These are phyloP conservation scores for Oplegnathus fasciatus DNA, from an alignment of 2,113 vertebrate genomes.

Conservation along the genomic window DNA sequence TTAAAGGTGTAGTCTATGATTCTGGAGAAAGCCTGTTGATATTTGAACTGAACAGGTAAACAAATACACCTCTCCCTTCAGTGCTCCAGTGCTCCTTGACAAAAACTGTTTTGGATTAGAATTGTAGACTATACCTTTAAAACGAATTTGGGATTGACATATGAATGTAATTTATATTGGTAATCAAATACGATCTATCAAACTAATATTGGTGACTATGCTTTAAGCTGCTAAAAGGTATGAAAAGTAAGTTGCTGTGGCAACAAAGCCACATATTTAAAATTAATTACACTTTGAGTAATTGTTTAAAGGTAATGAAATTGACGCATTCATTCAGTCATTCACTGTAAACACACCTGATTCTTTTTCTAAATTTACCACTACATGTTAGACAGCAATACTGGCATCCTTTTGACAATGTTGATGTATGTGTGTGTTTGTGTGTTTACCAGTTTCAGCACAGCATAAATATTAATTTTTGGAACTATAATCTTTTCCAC, in stretches of 20 bases:
- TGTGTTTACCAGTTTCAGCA: slow-evolving; percentile 3
- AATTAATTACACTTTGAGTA: neutral
- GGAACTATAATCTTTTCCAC: slow-evolving; percentile 7
- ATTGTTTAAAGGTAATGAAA: neutral
- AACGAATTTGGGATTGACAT: neutral
- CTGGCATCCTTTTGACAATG: neutral
- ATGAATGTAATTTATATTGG: neutral
- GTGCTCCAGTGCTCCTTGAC: too few species aligned
- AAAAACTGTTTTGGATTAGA: too few species aligned
- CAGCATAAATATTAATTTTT: slow-evolving; percentile 14
- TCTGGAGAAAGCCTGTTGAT: too few species aligned
- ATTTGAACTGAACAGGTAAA: too few species aligned
- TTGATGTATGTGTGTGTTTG: neutral
- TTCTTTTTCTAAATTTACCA: neutral
- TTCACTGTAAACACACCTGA: neutral
- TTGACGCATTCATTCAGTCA: neutral
- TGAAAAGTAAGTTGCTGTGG: neutral
- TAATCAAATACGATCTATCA: neutral
- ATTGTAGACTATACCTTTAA: too few species aligned
- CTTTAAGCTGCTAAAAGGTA: neutral
- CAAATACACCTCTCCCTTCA: too few species aligned
- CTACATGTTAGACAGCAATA: neutral
- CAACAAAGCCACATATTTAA: neutral
- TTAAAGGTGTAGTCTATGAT: too few species aligned
- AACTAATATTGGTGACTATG: neutral